A percentile compares a stretch with the other conserved stretches of the same genome.
Conservation (phyloP, 2,113 vertebrate genomes). For the Ondatra zibethicus region DNA sequence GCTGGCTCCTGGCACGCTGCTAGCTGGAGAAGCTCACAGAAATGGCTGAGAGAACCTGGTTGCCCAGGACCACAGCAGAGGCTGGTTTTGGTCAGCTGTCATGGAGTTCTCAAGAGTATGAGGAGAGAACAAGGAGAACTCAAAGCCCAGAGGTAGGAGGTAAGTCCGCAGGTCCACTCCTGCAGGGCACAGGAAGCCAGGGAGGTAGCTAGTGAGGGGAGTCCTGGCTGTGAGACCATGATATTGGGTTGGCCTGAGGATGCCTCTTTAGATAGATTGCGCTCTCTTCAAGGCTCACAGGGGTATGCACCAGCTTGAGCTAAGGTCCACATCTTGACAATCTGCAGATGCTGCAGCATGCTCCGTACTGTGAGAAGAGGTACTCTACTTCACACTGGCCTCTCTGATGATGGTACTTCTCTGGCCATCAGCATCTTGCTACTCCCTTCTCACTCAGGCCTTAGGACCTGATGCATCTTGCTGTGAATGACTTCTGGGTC, state of each 20-base stretch:
- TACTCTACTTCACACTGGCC: neutral
- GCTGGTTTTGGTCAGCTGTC: neutral
- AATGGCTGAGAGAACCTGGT: constrained; percentile 24
- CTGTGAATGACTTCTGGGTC: constrained; percentile 49
- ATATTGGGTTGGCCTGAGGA: neutral
- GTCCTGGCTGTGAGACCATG: neutral
- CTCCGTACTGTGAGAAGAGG: neutral
- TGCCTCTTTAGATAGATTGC: constrained; percentile 30
- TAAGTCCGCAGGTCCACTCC: neutral
- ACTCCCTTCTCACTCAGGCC: constrained; percentile 11
- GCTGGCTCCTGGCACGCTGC: neutral
- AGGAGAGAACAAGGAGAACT: neutral
- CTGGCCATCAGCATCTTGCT: constrained; percentile 38
- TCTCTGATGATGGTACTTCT: constrained; percentile 6
- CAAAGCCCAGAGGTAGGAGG: neutral
- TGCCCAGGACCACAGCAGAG: neutral
- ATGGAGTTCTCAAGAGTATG: constrained; percentile 43
- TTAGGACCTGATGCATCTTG: constrained; percentile 36
- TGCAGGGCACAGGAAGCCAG: neutral
- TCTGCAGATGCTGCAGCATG: constrained; percentile 15
- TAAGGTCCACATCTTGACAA: neutral
- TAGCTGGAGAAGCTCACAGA: constrained; percentile 48
- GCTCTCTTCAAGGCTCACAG: constrained; percentile 12
- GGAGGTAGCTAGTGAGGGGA: neutral
- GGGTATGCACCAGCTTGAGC: neutral